These are phyloP conservation scores for Montifringilla adamsi DNA, from an alignment of 2,113 vertebrate genomes.

Conservation along the genomic window DNA sequence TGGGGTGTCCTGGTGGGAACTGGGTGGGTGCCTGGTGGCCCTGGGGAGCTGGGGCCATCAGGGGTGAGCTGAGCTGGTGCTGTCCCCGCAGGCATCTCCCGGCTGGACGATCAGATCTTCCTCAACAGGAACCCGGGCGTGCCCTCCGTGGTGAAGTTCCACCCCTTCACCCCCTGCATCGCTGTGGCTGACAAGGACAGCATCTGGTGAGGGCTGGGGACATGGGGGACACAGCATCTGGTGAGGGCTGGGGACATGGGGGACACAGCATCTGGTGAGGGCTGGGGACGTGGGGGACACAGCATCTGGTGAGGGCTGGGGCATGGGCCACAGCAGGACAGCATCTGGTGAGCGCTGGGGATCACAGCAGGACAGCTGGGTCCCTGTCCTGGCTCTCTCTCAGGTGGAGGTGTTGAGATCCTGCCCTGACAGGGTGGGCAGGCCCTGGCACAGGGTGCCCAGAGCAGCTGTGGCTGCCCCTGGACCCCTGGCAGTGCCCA, in stretches of 20 bases:
- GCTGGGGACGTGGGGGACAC: too few species aligned
- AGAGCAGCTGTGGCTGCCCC: neutral
- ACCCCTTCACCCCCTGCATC: slow-evolving; percentile 94
- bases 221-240: too few species aligned
- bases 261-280: neutral
- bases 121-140: slow-evolving; percentile 96
- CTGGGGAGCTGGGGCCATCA: neutral
- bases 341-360: slow-evolving; percentile 79
- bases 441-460: neutral
- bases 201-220: slow-evolving; percentile 66
- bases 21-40: neutral
- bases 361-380: neutral
- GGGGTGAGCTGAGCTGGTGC: neutral
- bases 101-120: slow-evolving; percentile 97
- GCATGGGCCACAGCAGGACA: slow-evolving; percentile 75
- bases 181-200: slow-evolving; percentile 97
- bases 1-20: neutral
- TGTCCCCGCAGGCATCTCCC: slow-evolving; percentile 80
- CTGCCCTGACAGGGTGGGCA: neutral
- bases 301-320: slow-evolving; percentile 55
- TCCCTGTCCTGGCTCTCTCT: neutral
- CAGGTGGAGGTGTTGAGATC: neutral
- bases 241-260: neutral
- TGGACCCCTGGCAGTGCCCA: neutral
- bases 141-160: slow-evolving; percentile 95